Base-by-base conservation (phyloP, 2,888 invertebrate genomes). In the Blastobasis adustella region DNA sequence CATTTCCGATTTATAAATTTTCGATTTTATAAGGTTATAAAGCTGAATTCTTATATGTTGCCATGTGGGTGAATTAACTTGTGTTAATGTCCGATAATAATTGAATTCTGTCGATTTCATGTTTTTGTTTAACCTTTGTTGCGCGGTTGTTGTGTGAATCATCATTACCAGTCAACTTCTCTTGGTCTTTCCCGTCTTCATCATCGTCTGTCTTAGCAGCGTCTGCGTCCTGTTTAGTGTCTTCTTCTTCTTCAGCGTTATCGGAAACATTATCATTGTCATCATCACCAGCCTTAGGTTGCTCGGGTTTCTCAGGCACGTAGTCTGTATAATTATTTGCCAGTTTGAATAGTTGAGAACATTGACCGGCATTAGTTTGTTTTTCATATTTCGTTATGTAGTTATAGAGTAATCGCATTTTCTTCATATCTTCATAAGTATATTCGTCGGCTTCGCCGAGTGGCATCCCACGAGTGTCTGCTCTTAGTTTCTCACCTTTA, bases 271-370 rank as follows among this genome's bases (percentile, higher is more conserved):
- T 23, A 23, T 23, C 23, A 23, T 23, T 23, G 23, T 23, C 23
- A 23, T 23, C 23, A 23, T 4, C 53, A 44, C 23, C 56, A 49
- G 38, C 50, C 39, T 23, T 23, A 23, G 23, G 23, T 23, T 23
- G 6, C 6, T 7, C 9, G 44, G 10, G 42, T 53, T 54, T 6
- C 0, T 52, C 9, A n/a, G 54, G 55, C 43, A 47, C 4, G 48
- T 52, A 65, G 5, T 50, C 43, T 38, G 49, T 46, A 51, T 69
- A 66, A 37, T 71, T 71, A 4, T 52, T 50, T 4, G 70, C 70
- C 45, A 65, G 67, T 46, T 58, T 51, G 55, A 79, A 82, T 8
- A 83, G 60, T 56, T 74, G 73, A 5, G 67, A 54, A 54, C 82
- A 82, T 49, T 71, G 66, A 9, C 68, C 57, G 6, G 40, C 9